Evolutionary conservation across 2,113 vertebrate species (phyloP).

Genomic region (Riparia riparia): DNA sequence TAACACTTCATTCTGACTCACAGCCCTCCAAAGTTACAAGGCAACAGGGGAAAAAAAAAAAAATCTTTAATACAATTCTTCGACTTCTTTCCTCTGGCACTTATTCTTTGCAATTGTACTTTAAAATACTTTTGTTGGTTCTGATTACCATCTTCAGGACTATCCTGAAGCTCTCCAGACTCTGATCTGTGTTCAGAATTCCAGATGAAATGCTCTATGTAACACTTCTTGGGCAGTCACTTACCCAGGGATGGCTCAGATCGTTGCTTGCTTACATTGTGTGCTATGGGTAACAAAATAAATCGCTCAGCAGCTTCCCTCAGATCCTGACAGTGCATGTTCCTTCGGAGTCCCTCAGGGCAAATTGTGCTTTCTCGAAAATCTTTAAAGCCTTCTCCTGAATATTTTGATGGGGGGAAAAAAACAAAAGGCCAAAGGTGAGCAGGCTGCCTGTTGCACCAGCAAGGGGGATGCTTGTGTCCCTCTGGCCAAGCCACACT

Average conservation of each 20-base stretch:
- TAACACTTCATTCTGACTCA: neutral
- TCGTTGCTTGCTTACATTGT: accelerated
- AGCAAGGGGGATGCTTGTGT: neutral
- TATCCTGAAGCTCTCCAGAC: neutral
- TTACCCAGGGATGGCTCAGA: neutral
- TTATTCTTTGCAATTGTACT: neutral
- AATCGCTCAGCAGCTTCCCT: neutral
- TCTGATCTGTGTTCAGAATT: neutral
- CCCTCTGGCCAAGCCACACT: neutral
- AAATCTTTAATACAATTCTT: neutral
- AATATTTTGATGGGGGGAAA: neutral
- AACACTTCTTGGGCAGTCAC: neutral
- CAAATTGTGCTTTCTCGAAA: neutral
- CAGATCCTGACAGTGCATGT: neutral
- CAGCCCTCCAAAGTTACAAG: neutral
- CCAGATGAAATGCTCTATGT: neutral
- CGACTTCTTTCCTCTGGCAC: neutral
- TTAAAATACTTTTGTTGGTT: neutral
- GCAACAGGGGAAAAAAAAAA: neutral
- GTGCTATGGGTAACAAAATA: neutral
- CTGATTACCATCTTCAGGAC: neutral
- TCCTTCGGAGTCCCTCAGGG: neutral
- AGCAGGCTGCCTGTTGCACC: neutral
- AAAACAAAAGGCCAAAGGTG: neutral
- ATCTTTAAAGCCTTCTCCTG: neutral